A percentile compares a stretch with the other conserved stretches of the same genome.
These are phyloP conservation scores for Triplophysa rosa DNA, from an alignment of 2,113 vertebrate genomes.

Conservation along the genomic window DNA sequence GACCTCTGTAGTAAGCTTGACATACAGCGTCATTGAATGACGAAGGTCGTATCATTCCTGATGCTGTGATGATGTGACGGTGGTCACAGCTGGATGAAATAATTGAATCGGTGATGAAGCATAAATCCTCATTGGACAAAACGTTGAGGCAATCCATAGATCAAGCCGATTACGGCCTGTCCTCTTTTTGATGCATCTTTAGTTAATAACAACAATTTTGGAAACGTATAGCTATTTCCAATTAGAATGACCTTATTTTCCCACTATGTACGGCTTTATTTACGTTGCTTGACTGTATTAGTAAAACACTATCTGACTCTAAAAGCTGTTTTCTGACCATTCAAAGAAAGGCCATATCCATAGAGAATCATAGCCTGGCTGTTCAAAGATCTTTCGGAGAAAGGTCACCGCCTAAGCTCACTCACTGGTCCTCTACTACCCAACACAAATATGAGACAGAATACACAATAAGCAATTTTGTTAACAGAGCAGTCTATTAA, in stretches of 20 bases:
- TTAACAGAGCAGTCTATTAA: background rate
- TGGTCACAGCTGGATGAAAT: background rate
- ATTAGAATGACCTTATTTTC: no score
- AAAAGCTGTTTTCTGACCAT: background rate
- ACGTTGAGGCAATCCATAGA: background rate
- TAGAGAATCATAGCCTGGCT: background rate
- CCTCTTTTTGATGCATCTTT: no score
- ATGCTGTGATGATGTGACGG: background rate
- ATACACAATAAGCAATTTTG: background rate
- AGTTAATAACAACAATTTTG: no score
- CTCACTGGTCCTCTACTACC: background rate
- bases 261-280: no score
- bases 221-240: no score
- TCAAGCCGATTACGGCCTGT: no score
- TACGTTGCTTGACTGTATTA: background rate
- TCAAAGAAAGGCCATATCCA: background rate
- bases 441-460: background rate
- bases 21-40: background rate
- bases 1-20: conserved; percentile 1
- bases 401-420: background rate
- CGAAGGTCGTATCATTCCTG: background rate
- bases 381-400: background rate
- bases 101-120: background rate
- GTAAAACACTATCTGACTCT: background rate
- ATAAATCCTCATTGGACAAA: conserved; percentile 9